Percentiles rank a stretch among this genome's conserved stretches.
Evolutionary conservation across 2,888 invertebrate genomes (phyloP).

Genomic region (Epistrophe eligans): DNA sequence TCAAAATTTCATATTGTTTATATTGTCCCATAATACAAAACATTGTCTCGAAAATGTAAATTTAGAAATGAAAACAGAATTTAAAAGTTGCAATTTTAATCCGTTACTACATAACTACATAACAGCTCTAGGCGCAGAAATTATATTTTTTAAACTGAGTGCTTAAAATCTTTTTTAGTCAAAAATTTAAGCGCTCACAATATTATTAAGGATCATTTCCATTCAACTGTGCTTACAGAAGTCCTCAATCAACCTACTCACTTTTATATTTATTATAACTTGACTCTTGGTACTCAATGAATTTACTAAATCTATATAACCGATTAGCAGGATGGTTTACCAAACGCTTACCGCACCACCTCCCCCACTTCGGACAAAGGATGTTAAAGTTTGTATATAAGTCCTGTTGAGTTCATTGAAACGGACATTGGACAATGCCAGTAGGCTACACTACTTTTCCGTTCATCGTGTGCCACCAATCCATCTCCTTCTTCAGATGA

Average conservation of each 20-base stretch:
- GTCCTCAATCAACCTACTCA: not conserved
- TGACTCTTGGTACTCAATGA: conserved; percentile 28
- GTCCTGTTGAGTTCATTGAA: conserved; percentile 64
- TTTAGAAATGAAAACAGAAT: too few species aligned
- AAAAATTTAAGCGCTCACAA: too few species aligned
- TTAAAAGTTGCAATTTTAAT: too few species aligned
- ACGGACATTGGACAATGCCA: conserved; percentile 62
- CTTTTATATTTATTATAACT: conserved; percentile 13
- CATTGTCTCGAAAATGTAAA: too few species aligned
- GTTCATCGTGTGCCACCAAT: conserved; percentile 61
- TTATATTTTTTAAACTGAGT: too few species aligned
- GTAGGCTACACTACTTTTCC: conserved; percentile 25
- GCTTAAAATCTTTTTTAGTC: too few species aligned
- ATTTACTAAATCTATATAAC: conserved; percentile 22
- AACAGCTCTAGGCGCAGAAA: too few species aligned
- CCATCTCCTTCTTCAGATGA: conserved; percentile 71
- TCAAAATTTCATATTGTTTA: too few species aligned
- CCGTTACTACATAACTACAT: too few species aligned
- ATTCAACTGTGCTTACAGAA: not conserved
- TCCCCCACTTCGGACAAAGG: conserved; percentile 42
- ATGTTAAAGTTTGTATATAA: conserved; percentile 18
- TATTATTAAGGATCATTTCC: not conserved
- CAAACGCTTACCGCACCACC: conserved; percentile 47
- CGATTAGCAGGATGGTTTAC: conserved; percentile 75
- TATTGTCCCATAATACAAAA: too few species aligned